Base-by-base conservation (phyloP, 2,113 vertebrate species). In the Alligator sinensis region DNA sequence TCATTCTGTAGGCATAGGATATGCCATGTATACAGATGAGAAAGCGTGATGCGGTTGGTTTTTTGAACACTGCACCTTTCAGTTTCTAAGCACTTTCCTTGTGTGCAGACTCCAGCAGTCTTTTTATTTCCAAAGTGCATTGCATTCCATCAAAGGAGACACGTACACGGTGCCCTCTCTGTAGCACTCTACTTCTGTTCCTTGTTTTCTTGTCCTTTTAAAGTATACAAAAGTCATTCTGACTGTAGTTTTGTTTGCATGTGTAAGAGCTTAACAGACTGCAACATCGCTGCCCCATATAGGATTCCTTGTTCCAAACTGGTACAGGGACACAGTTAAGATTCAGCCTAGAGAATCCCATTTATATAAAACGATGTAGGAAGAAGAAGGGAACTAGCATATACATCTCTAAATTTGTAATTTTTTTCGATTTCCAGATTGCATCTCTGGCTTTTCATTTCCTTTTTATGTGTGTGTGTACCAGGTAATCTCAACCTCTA, bases 151-250 rank as follows among this genome's bases (percentile, higher is more conserved):
- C 89, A 58, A 38, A 93, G 76, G 87, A 66, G 61, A 77, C 19
- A 2, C 16, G 54, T 21, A 38, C 34, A 9, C 70, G 83, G 77
- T 91, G 21, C 68, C 91, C 80, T 84, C 77, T 74, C 38, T 25
- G 80, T 89, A 89, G 76, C 57, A 70, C 60, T 78, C 17, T 86
- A 47, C 81, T 94, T 74, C 68, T 63, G 83, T 92, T 86, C 89
- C 55, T 74, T 79, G 13, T 66, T 19, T 54, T 76, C 84, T 92
- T 81, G 78, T 77, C 87, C 90, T 84, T n/a, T 79, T 18, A 83
- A 21, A 80, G 77, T 78, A 77, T 19, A 92, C 91, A 9, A 68
- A 64, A 0, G 0, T 60, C 47, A 6, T 79, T 84, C 55, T 77
- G 79, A 27, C 77, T 93, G 82, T 74, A 84, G 47, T 47, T 9